Percentiles rank a stretch among this genome's conserved stretches.
phyloP scores from a whole-genome alignment of 2,888 invertebrate genomes.

The Caenorhabditis sp. region DNA sequence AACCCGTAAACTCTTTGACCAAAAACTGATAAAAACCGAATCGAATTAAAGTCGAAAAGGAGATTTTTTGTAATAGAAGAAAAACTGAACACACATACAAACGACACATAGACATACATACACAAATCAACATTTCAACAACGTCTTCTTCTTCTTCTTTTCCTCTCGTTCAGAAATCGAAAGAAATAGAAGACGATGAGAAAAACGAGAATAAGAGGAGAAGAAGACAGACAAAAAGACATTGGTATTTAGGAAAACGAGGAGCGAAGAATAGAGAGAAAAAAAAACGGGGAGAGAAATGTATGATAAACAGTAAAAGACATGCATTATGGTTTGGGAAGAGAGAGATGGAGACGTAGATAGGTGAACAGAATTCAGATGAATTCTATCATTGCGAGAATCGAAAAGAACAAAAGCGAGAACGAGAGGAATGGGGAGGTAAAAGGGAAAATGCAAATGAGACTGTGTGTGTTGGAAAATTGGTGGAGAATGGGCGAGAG shows the following conservation, averaged over 20 bases:
- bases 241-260: neutral
- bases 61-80: neutral
- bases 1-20: neutral
- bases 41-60: neutral
- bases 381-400: neutral
- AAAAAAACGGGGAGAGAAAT: conserved; percentile 23
- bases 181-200: conserved; percentile 13
- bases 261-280: conserved; percentile 7
- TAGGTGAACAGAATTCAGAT: conserved; percentile 6
- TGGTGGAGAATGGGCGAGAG: too few relatives aligned
- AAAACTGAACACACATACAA: neutral
- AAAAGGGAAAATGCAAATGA: conserved; percentile 27
- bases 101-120: neutral
- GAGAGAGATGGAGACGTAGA: conserved; percentile 30
- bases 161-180: too few relatives aligned
- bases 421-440: conserved; percentile 8
- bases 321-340: conserved; percentile 5
- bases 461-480: too few relatives aligned
- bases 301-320: conserved; percentile 54
- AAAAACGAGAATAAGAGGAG: neutral
- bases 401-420: conserved; percentile 12
- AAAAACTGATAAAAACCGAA: neutral
- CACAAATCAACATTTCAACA: conserved; percentile 9
- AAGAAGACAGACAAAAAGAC: conserved; percentile 15
- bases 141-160: too few relatives aligned